Percentiles rank a stretch among this genome's conserved stretches.
Evolutionary conservation across 2,888 invertebrate genomes (phyloP).

Genomic region (Rosalia funebris): DNA sequence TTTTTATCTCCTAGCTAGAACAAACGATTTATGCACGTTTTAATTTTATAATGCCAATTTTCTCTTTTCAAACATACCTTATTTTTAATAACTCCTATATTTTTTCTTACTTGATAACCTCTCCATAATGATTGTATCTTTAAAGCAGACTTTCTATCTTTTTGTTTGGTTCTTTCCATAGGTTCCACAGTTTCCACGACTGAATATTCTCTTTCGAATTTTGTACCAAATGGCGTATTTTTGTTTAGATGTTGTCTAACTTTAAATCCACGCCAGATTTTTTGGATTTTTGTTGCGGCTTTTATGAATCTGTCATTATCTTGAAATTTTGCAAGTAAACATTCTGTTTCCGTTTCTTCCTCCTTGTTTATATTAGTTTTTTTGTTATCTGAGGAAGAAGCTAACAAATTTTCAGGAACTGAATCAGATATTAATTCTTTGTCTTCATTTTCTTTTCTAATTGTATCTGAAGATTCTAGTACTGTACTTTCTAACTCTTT

Average conservation of each 20-base stretch:
- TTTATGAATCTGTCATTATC: conserved; percentile 16
- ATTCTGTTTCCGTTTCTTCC: too few relatives aligned
- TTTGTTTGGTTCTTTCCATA: conserved; percentile 2
- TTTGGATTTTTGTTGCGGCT: conserved; percentile 25
- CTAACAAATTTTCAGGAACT: too few relatives aligned
- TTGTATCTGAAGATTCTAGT: background rate
- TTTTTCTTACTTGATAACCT: conserved; percentile 49
- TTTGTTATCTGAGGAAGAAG: background rate
- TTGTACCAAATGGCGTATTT: conserved; percentile 16
- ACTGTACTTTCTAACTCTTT: background rate
- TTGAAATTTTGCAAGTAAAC: too few relatives aligned
- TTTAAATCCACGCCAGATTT: conserved; percentile 35
- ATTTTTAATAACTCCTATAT: conserved; percentile 35
- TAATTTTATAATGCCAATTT: conserved; percentile 21
- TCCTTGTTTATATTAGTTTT: background rate
- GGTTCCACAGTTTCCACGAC: conserved; percentile 3
- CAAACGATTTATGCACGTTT: conserved; percentile 26
- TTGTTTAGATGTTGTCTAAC: conserved; percentile 24
- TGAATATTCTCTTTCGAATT: conserved; percentile 11
- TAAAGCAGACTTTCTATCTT: conserved; percentile 18
- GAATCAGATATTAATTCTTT: too few relatives aligned
- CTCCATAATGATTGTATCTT: conserved; percentile 48
- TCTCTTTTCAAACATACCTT: conserved; percentile 44
- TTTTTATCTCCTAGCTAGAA: conserved; percentile 20
- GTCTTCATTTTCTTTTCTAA: background rate